These are phyloP conservation scores for Parnassius orleans DNA, from an alignment of 2,888 invertebrate species.

Conservation along the genomic window DNA sequence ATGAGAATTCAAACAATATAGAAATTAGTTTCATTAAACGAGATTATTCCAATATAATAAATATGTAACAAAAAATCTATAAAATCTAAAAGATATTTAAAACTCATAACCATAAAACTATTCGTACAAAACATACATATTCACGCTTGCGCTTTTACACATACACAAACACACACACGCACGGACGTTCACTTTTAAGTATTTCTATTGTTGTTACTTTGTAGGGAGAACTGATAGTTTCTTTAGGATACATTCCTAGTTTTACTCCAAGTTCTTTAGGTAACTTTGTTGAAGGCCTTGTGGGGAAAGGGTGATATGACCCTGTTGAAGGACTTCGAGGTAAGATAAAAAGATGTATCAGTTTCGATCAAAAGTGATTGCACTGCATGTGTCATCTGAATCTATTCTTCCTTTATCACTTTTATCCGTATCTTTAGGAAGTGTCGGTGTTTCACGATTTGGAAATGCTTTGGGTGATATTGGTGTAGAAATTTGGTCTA, in stretches of 20 bases:
- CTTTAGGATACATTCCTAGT: conserved; percentile 85
- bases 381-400: conserved; percentile 75
- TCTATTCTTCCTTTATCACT: conserved; percentile 65
- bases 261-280: conserved; percentile 87
- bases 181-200: background rate
- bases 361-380: conserved; percentile 73
- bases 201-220: conserved; percentile 47
- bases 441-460: conserved; percentile 57
- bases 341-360: conserved; percentile 70
- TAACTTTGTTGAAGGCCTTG: conserved; percentile 82
- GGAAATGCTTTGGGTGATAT: conserved; percentile 79
- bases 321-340: conserved; percentile 78
- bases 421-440: conserved; percentile 62
- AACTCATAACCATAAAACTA: conserved; percentile 31
- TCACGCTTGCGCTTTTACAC: background rate
- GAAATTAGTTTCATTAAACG: conserved; percentile 11
- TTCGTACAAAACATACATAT: conserved; percentile 31
- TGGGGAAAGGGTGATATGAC: conserved; percentile 86
- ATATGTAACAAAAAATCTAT: conserved; percentile 9
- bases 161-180: no score
- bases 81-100: conserved; percentile 30
- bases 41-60: conserved; percentile 11
- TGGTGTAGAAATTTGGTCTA: conserved; percentile 77
- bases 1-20: conserved; percentile 6
- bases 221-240: conserved; percentile 70